A percentile compares a stretch with the other conserved stretches of the same genome.
Conservation (phyloP, 1,140 invertebrate species). For the Melanaphis sacchari region DNA sequence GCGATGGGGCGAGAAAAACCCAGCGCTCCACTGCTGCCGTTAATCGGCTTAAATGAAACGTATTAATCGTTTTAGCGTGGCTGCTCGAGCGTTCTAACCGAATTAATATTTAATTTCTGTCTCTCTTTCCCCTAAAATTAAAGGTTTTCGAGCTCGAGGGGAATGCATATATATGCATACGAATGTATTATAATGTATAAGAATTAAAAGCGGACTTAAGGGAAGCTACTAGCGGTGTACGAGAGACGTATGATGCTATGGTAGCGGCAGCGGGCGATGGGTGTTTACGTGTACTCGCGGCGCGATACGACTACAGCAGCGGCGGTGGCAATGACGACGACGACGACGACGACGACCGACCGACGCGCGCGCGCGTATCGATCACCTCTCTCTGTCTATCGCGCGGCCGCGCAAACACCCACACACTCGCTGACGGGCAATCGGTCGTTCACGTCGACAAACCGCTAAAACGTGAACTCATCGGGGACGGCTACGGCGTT, state of each 20-base stretch:
- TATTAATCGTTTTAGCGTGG: conserved; percentile 56
- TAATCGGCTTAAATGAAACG: conserved; percentile 56
- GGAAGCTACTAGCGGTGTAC: background rate
- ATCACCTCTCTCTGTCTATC: background rate
- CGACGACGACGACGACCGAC: no score
- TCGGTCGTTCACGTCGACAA: background rate
- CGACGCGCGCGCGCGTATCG: conserved; percentile 7
- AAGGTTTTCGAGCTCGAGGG: background rate
- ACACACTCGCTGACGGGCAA: background rate
- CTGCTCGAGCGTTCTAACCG: conserved; percentile 47
- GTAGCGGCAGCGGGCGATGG: background rate
- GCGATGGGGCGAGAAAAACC: background rate
- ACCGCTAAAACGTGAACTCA: conserved; percentile 38
- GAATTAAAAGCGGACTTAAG: background rate
- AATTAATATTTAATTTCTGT: conserved; percentile 56
- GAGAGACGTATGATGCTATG: background rate
- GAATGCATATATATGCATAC: background rate
- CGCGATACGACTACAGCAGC: background rate
- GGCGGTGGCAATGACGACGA: background rate
- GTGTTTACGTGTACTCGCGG: no score
- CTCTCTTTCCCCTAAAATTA: background rate
- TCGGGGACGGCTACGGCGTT: background rate
- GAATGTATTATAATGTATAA: background rate
- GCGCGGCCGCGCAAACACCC: background rate
- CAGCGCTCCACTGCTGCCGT: background rate